These are phyloP conservation scores for Trogon melanurus DNA, from an alignment of 2,113 vertebrate genomes.

Conservation along the genomic window DNA sequence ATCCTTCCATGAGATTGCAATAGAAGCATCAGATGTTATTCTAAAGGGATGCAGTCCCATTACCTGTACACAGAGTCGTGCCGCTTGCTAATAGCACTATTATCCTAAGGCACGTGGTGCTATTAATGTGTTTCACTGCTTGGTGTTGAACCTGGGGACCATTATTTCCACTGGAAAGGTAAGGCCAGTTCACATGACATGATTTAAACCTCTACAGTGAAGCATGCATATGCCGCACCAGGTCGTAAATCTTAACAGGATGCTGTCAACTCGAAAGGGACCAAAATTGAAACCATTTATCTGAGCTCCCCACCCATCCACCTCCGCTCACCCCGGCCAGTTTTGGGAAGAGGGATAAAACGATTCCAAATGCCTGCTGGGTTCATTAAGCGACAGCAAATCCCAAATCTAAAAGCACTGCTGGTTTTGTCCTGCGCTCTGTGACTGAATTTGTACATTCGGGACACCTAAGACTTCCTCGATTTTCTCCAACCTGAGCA, in stretches of 20 bases:
- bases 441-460: background rate
- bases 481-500: background rate
- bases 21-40: slow-evolving; percentile 33
- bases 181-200: slow-evolving; percentile 61
- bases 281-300: slow-evolving; percentile 75
- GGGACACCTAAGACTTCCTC: background rate
- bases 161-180: slow-evolving; percentile 72
- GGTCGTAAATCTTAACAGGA: slow-evolving; percentile 65
- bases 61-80: slow-evolving; percentile 33
- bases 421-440: background rate
- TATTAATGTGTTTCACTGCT: slow-evolving; percentile 62
- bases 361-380: background rate
- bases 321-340: slow-evolving; percentile 9
- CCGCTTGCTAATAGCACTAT: slow-evolving; percentile 61
- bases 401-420: background rate
- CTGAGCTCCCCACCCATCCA: slow-evolving; percentile 57
- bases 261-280: slow-evolving; percentile 66
- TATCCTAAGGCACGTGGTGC: slow-evolving; percentile 58
- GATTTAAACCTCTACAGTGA: slow-evolving; percentile 64
- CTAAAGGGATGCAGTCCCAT: slow-evolving; percentile 50
- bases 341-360: slow-evolving; percentile 66
- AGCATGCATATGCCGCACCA: slow-evolving; percentile 34
- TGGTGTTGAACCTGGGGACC: slow-evolving; percentile 59
- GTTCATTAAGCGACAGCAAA: slow-evolving; percentile 46
- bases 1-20: background rate